Evolutionary conservation across 2,888 invertebrate species (phyloP).

Genomic region (Erebia ligea): DNA sequence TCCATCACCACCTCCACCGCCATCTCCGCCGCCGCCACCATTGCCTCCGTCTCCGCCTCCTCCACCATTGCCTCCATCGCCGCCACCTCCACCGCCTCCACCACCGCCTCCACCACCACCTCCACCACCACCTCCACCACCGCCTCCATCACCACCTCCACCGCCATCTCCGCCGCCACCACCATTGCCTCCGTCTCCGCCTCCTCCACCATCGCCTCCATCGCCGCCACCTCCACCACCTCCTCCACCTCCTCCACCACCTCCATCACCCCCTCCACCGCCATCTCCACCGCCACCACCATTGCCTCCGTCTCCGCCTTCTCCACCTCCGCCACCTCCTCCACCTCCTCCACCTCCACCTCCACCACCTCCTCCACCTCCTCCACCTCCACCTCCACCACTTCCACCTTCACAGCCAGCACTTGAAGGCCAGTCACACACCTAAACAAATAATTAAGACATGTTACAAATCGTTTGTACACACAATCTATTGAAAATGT

Average conservation of each 20-base stretch:
- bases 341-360: conserved; percentile 21
- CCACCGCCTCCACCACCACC: not conserved
- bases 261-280: not conserved
- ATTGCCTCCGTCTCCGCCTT: not conserved
- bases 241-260: not conserved
- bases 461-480: no score
- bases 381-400: not conserved
- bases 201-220: not conserved
- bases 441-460: not conserved
- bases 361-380: conserved; percentile 10
- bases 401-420: conserved; percentile 1
- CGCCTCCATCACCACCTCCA: not conserved
- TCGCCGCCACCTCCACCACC: not conserved
- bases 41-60: not conserved
- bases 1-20: not conserved
- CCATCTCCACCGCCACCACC: not conserved
- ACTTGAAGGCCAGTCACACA: not conserved
- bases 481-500: no score
- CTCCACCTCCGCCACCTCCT: not conserved
- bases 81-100: not conserved
- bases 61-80: not conserved
- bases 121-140: not conserved
- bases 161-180: conserved; percentile 28
- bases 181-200: not conserved
- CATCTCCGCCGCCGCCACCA: conserved; percentile 11